Evolutionary conservation across 2,888 invertebrate genomes (phyloP).

Genomic region (Incurvaria masculella): DNA sequence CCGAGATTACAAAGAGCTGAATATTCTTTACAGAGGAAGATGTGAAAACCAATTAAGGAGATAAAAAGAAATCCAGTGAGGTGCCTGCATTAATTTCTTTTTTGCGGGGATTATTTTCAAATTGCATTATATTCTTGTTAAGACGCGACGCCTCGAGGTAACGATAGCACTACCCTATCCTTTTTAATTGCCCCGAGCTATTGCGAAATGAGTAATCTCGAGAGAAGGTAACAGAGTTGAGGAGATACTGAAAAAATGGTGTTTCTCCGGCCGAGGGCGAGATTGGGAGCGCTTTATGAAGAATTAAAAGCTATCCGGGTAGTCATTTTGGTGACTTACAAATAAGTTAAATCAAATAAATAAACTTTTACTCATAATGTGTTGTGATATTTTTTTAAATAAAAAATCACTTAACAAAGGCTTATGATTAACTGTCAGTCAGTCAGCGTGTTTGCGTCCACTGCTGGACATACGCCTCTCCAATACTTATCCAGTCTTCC

Average conservation of each 20-base stretch:
- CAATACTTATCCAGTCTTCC: no score
- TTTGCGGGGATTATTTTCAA: slow-evolving; percentile 58
- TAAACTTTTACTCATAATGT: no score
- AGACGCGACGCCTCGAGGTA: slow-evolving; percentile 48
- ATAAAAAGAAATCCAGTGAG: slow-evolving; percentile 56
- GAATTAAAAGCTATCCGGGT: no score
- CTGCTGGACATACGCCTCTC: no score
- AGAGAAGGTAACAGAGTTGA: slow-evolving; percentile 20
- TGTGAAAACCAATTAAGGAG: slow-evolving; percentile 60
- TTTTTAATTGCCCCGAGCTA: slow-evolving; percentile 54
- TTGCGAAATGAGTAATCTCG: slow-evolving; percentile 53
- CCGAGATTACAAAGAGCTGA: slow-evolving; percentile 57
- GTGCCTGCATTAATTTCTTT: slow-evolving; percentile 57
- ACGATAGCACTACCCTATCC: slow-evolving; percentile 54
- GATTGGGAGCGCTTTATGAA: no score
- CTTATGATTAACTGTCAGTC: no score
- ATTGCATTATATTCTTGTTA: slow-evolving; percentile 58
- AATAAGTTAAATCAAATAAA: no score
- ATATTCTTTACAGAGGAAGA: slow-evolving; percentile 56
- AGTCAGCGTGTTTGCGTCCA: no score
- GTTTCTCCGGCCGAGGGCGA: no score
- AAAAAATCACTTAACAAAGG: no score
- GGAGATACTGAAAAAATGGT: not conserved
- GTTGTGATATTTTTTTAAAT: no score
- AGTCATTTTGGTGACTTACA: no score